A percentile compares a stretch with the other conserved stretches of the same genome.
These are phyloP conservation scores for Drepanosiphum platanoidis DNA, from an alignment of 2,888 invertebrate genomes.

Conservation along the genomic window DNA sequence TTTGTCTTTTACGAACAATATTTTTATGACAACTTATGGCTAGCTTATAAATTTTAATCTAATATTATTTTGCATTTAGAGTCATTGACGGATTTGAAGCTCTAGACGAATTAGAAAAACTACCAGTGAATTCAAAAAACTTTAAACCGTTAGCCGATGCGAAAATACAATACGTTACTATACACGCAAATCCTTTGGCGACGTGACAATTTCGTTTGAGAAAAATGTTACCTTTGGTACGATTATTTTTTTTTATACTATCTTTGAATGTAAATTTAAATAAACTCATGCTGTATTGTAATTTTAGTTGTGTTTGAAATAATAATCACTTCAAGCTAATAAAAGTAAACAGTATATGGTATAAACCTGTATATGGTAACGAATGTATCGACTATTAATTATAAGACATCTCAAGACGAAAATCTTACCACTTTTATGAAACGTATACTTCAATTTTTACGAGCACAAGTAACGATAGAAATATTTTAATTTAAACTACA, in stretches of 20 bases:
- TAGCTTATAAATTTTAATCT: background rate
- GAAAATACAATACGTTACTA: conserved; percentile 87
- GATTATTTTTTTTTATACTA: background rate
- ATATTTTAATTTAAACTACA: too few species aligned
- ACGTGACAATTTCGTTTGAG: conserved; percentile 68
- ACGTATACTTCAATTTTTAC: too few species aligned
- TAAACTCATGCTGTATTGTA: background rate
- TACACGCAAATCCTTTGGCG: conserved; percentile 98
- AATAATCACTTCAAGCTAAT: too few species aligned
- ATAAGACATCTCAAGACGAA: too few species aligned
- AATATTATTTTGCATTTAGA: conserved; percentile 71
- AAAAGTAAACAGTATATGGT: too few species aligned
- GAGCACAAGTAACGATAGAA: too few species aligned
- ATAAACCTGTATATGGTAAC: too few species aligned
- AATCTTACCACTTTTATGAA: too few species aligned
- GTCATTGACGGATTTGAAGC: conserved; percentile 97
- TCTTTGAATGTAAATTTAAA: background rate
- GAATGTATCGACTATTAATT: too few species aligned
- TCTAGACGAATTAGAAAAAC: conserved; percentile 94
- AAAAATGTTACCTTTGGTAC: background rate
- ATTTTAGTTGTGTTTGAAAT: background rate
- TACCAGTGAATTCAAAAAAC: conserved; percentile 93
- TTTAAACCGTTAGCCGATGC: conserved; percentile 88
- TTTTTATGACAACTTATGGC: background rate
- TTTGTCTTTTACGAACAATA: too few species aligned